Percentiles rank a stretch among this genome's conserved stretches.
Conservation (phyloP, 1,140 invertebrate species). For the Trichoplusia ni region DNA sequence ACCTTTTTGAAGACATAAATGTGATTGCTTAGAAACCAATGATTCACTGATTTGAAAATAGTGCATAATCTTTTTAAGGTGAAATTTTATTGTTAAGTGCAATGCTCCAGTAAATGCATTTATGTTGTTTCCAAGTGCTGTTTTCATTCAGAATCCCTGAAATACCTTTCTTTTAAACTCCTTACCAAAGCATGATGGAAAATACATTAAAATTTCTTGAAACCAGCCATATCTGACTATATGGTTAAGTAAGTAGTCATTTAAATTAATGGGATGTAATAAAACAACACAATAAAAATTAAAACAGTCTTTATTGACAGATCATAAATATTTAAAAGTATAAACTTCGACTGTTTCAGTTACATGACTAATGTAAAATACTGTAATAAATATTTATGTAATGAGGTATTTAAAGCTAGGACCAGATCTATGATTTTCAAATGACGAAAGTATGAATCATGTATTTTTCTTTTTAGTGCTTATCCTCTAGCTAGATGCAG, state of each 20-base stretch:
- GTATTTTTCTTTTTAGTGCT: slow-evolving; percentile 2
- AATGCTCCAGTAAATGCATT: slow-evolving; percentile 31
- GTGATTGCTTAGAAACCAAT: neutral
- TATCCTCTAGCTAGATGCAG: neutral
- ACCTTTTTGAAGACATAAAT: no score
- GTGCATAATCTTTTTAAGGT: neutral
- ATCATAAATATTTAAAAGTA: slow-evolving; percentile 61
- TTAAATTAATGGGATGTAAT: no score
- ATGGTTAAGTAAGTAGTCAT: no score
- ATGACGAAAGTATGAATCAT: slow-evolving; percentile 10
- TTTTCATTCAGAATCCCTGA: neutral
- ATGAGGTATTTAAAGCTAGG: slow-evolving; percentile 66
- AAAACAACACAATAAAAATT: slow-evolving; percentile 34
- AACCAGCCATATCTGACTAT: no score
- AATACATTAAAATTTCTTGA: no score
- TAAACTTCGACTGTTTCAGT: slow-evolving; percentile 24
- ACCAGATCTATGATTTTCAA: slow-evolving; percentile 32
- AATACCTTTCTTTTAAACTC: no score
- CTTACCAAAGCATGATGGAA: no score
- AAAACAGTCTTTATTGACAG: slow-evolving; percentile 68
- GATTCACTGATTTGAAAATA: neutral
- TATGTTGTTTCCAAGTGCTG: slow-evolving; percentile 27
- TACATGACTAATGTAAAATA: slow-evolving; percentile 43
- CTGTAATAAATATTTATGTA: slow-evolving; percentile 62
- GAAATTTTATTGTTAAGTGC: neutral